Conservation (phyloP, 2,113 vertebrate genomes). For the Cromileptes altivelis region DNA sequence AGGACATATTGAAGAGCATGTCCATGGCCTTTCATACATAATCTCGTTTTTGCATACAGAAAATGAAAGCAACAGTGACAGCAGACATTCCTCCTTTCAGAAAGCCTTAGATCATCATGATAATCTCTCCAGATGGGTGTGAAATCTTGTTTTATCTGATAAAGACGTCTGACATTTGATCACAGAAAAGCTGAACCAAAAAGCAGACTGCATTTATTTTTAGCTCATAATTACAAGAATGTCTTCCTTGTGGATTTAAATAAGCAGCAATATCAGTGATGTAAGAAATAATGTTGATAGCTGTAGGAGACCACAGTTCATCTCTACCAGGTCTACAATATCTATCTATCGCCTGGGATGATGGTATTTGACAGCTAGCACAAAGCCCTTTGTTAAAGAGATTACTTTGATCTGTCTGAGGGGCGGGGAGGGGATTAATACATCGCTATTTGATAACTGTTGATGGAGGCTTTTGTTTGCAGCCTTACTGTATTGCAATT, state of each 20-base stretch:
- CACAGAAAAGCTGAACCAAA: background rate
- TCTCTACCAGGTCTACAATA: background rate
- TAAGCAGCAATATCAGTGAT: background rate
- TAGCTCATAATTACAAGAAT: background rate
- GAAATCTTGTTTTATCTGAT: constrained; percentile 4
- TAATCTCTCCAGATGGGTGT: background rate
- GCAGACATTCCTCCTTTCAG: background rate
- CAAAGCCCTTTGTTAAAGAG: constrained; percentile 83
- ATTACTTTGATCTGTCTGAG: constrained; percentile 77
- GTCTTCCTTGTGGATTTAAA: background rate
- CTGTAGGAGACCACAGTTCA: background rate
- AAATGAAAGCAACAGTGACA: background rate
- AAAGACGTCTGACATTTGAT: background rate
- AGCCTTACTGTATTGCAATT: constrained; percentile 2
- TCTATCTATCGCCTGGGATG: constrained; percentile 37
- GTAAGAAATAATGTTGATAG: background rate
- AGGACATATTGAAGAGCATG: background rate
- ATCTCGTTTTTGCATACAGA: background rate
- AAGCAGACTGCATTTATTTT: background rate
- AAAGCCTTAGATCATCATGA: background rate
- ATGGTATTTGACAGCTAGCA: constrained; percentile 71
- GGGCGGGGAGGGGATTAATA: constrained; percentile 60
- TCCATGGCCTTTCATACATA: background rate
- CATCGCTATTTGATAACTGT: constrained; percentile 45
- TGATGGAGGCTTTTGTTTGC: constrained; percentile 32